A percentile compares a stretch with the other conserved stretches of the same genome.
Conservation (phyloP, 1,140 invertebrate genomes). For the Drosophila biarmipes region DNA sequence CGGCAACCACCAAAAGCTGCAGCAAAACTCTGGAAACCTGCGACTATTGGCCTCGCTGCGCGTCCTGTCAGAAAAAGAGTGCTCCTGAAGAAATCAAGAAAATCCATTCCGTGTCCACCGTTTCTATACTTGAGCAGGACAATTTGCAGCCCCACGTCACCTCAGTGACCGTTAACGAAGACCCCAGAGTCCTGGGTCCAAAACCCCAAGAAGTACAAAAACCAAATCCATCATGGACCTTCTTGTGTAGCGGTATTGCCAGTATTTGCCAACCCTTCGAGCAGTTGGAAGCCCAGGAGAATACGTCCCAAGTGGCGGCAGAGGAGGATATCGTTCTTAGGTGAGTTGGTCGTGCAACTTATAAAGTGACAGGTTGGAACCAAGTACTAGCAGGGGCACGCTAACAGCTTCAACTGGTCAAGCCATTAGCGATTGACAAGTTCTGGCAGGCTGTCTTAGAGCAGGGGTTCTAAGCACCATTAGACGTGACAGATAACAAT, state of each 20-base stretch:
- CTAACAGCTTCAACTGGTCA: conserved; percentile 12
- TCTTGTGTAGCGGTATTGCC: conserved; percentile 63
- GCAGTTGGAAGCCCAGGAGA: not conserved
- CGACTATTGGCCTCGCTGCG: conserved; percentile 80
- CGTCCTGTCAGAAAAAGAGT: conserved; percentile 45
- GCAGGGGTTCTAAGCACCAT: conserved; percentile 19
- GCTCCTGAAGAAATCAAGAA: conserved; percentile 5
- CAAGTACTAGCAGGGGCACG: not conserved
- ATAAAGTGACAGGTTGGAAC: conserved; percentile 18
- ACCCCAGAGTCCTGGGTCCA: conserved; percentile 22
- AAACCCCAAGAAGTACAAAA: conserved; percentile 9
- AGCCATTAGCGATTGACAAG: conserved; percentile 37
- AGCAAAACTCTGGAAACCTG: conserved; percentile 61
- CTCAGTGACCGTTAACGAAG: conserved; percentile 53
- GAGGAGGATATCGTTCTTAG: conserved; percentile 18
- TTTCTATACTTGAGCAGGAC: not conserved
- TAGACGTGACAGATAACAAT: conserved; percentile 42
- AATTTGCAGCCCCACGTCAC: conserved; percentile 35
- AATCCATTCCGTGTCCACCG: conserved; percentile 4
- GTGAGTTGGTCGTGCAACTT: conserved; percentile 24
- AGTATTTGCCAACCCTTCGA: conserved; percentile 4
- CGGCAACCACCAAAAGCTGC: conserved; percentile 51
- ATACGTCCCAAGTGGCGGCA: not conserved
- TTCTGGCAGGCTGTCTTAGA: not conserved
- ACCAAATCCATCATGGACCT: conserved; percentile 51